Evolutionary conservation across 2,888 invertebrate species (phyloP), one percentile per base, ranked within the genome.

Genomic region (Acleris emargana): DNA sequence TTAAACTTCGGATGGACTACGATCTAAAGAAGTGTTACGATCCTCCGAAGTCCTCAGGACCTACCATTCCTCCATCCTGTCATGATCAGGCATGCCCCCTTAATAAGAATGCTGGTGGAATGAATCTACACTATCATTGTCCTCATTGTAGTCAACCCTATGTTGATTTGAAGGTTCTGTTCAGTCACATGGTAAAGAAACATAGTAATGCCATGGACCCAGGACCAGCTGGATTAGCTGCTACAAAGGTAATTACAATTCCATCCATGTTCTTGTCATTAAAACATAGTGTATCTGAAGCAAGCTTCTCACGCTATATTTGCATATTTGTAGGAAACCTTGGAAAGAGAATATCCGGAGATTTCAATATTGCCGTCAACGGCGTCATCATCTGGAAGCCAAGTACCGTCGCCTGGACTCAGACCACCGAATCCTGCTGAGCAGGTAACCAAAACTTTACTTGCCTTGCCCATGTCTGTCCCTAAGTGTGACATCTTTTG

Each of bases 51-150:
- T 73, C 79, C 20, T 76, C 86, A 2, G 88, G 89, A 3, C 92
- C 92, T 0, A 91, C 92, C 0, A 91, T 91, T 47, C 92, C 92
- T 84, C 94, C 94, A 71, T 94, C 94, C 68, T 94, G 93, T 76
- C 93, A 93, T 75, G 94, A 94, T 88, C 93, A 94, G 86, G 84
- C 76, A 0, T 92, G 92, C 75, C 87, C 89, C 0, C 68, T 92
- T 69, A 92, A 92, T 63, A 92, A 92, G 71, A 89, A 90, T 64
- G 81, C 89, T 51, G 88, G 91, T 1, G 89, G 88, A 49, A 91
- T 92, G 89, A 91, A 91, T 67, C 72, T 92, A 13, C 92, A 92
- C 68, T 92, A 92, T 67, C 92, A 92, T 62, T 92, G 92, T 45
- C 91, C 92, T 32, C 88, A 91, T 63, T 92, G 92, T 69, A 87